Percentiles rank a stretch among this genome's conserved stretches.
phyloP scores from a whole-genome alignment of 2,888 invertebrate species.

The Camptogramma bilineatum region DNA sequence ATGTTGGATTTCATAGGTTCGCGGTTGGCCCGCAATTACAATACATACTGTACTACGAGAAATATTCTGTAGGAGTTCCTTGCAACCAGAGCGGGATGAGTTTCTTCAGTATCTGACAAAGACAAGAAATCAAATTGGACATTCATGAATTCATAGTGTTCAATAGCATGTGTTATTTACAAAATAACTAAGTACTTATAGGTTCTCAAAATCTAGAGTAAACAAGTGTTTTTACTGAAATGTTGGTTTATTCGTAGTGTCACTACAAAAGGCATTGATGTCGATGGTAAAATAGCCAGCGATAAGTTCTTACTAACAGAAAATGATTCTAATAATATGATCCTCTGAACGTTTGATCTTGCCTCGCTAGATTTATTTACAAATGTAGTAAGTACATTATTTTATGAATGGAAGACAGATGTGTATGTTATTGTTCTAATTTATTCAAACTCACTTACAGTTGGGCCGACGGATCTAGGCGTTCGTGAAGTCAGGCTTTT shows the following conservation, averaged over 20 bases:
- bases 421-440: conserved; percentile 14
- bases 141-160: conserved; percentile 24
- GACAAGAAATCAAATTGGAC: conserved; percentile 35
- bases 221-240: neutral
- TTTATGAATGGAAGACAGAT: conserved; percentile 25
- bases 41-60: conserved; percentile 37
- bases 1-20: conserved; percentile 27
- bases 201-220: neutral
- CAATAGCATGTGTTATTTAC: conserved; percentile 15
- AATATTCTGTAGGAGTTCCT: conserved; percentile 38
- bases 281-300: neutral
- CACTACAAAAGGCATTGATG: neutral
- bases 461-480: no score
- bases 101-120: conserved; percentile 39
- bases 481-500: no score
- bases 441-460: conserved; percentile 12
- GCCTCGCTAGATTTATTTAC: conserved; percentile 19
- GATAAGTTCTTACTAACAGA: neutral
- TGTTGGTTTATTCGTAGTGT: neutral
- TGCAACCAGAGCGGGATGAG: conserved; percentile 39
- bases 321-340: neutral
- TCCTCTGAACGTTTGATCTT: neutral
- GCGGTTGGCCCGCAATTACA: conserved; percentile 33
- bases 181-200: conserved; percentile 10
- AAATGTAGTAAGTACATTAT: conserved; percentile 1